Evolutionary conservation across 2,113 vertebrate species (phyloP), one percentile per base, ranked within the genome.

Genomic region (Orthochromis indermauri): DNA sequence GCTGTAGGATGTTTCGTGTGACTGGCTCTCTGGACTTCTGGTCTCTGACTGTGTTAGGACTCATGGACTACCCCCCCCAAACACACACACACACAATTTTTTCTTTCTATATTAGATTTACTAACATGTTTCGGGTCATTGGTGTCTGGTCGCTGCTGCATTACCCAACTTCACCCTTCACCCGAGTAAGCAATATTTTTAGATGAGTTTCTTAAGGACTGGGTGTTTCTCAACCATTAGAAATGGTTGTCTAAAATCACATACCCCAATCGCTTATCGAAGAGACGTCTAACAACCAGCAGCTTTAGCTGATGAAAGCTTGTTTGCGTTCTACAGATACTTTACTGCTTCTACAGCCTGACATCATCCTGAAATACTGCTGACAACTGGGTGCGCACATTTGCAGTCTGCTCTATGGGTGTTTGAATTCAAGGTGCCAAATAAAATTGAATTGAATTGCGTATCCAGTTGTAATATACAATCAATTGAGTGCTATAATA

Each of bases 111-210:
- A 78, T 49, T 33, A 78, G 73, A 51, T 49, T 78, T 51, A 78
- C 45, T 2, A 78, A 51, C 73, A 33, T 78, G 45, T 33, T 51
- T 78, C 2, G 1, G 73, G 45, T 78, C 73, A 49, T 0, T 1
- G 26, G 45, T n/a, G 73, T 31, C 71, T 13, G 16, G 73, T 78
- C 3, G 5, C 26, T 78, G 73, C 45, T 31, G 73, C 45, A 13
- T 78, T 51, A 51, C 45, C 26, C 73, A 51, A 51, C 73, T 49
- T 78, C 73, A 78, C 26, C 45, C 73, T 51, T 51, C 45, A 78
- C 45, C 73, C 17, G 1, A 51, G 73, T n/a, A 51, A 78, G 26
- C 45, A 78, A 13, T 78, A 49, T 45, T 73, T 73, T 26, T 3
- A 45, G 42, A n/a, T 33, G 16, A 9, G 0, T 49, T 78, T 31